Conservation (phyloP, 2,113 vertebrate genomes). For the Trichomycterus rosablanca region DNA sequence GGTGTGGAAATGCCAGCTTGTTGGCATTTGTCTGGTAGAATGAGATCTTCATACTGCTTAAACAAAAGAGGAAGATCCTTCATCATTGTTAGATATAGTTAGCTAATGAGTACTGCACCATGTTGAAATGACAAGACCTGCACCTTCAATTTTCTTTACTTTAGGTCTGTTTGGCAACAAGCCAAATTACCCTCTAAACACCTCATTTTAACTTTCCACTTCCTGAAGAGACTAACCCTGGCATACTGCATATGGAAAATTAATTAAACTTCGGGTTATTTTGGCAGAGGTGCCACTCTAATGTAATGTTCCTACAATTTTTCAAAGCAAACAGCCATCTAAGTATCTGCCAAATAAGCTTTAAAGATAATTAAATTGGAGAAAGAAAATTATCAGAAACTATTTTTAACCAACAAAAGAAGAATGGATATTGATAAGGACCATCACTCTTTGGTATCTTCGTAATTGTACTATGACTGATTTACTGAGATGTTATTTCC, state of each 20-base stretch:
- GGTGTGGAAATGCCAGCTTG: no score
- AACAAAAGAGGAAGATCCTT: slow-evolving; percentile 27
- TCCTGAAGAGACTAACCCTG: slow-evolving; percentile 24
- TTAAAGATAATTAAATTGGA: slow-evolving; percentile 48
- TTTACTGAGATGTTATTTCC: slow-evolving; percentile 39
- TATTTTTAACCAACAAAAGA: slow-evolving; percentile 42
- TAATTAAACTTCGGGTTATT: slow-evolving; percentile 36
- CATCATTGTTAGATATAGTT: no score
- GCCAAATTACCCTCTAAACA: slow-evolving; percentile 31
- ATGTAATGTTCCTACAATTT: slow-evolving; percentile 35
- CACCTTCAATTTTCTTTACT: no score
- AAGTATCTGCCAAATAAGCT: slow-evolving; percentile 39
- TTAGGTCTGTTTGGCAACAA: no score
- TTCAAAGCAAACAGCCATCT: slow-evolving; percentile 34
- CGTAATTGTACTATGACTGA: slow-evolving; percentile 37
- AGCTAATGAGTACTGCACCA: slow-evolving; percentile 40
- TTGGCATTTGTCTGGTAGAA: no score
- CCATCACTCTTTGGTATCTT: slow-evolving; percentile 7
- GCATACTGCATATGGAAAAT: slow-evolving; percentile 36
- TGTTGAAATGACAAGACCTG: not conserved
- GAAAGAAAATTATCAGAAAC: slow-evolving; percentile 38
- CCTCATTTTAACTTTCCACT: slow-evolving; percentile 12
- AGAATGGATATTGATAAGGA: slow-evolving; percentile 27
- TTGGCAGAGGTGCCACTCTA: slow-evolving; percentile 39
- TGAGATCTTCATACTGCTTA: no score